A percentile compares a stretch with the other conserved stretches of the same genome.
These are phyloP conservation scores for Silurus meridionalis DNA, from an alignment of 2,113 vertebrate genomes.

Conservation along the genomic window DNA sequence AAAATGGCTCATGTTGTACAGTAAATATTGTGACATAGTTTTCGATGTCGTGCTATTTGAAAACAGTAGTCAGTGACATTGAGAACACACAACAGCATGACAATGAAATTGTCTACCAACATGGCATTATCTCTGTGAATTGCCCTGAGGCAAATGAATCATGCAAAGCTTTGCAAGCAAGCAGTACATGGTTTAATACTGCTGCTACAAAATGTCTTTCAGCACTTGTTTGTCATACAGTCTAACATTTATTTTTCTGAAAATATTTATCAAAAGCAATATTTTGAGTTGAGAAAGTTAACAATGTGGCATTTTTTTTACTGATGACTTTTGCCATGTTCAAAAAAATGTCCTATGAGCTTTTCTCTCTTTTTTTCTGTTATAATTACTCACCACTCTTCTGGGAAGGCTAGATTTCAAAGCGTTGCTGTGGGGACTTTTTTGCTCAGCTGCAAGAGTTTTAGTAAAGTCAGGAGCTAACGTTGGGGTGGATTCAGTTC, in stretches of 20 bases:
- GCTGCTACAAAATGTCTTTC: background rate
- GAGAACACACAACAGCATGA: background rate
- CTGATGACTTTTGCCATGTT: background rate
- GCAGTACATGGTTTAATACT: background rate
- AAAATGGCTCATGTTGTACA: background rate
- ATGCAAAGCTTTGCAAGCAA: background rate
- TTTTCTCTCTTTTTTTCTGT: background rate
- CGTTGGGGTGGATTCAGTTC: background rate
- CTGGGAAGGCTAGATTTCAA: background rate
- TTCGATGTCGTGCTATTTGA: background rate
- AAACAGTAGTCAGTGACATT: background rate
- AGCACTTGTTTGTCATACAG: background rate
- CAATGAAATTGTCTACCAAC: background rate
- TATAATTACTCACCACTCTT: background rate
- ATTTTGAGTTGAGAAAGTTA: background rate
- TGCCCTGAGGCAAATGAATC: background rate
- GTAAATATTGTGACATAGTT: background rate
- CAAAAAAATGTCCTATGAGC: background rate
- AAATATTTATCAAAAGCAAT: background rate
- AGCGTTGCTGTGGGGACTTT: background rate
- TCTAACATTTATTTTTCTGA: background rate
- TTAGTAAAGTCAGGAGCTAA: background rate
- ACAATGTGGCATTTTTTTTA: background rate
- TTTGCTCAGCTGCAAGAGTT: background rate
- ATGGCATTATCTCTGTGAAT: background rate